phyloP scores from a whole-genome alignment of 2,888 invertebrate genomes.

The Metopia argyrocephala region DNA sequence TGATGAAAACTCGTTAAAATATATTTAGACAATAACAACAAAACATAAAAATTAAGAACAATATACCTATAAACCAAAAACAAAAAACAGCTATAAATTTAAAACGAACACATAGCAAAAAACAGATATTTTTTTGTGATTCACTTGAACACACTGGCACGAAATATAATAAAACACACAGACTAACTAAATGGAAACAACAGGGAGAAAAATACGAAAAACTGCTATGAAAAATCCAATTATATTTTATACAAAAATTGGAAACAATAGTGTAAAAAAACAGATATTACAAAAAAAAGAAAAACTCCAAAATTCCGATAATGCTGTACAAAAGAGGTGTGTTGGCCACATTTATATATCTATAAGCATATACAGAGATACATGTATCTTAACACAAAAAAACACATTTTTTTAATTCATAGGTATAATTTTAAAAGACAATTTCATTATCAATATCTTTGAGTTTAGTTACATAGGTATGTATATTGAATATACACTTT shows the following conservation, averaged over 20 bases:
- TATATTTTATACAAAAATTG: conserved; percentile 27
- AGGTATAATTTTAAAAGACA: too few relatives aligned
- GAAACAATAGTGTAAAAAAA: conserved; percentile 21
- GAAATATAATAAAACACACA: neutral
- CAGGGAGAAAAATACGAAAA: conserved; percentile 8
- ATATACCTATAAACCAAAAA: neutral
- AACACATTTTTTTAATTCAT: too few relatives aligned
- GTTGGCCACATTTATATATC: too few relatives aligned
- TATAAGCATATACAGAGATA: too few relatives aligned
- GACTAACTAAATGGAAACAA: neutral
- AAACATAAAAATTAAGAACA: neutral
- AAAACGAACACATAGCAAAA: conserved; percentile 31
- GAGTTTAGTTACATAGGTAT: conserved; percentile 6
- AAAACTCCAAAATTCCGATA: conserved; percentile 38
- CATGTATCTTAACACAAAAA: too few relatives aligned
- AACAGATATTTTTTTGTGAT: conserved; percentile 49
- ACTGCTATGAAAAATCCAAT: conserved; percentile 45
- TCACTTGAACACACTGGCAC: conserved; percentile 30
- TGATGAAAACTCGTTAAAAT: conserved; percentile 53
- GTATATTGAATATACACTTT: conserved; percentile 34
- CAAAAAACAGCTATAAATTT: conserved; percentile 36
- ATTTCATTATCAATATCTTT: neutral
- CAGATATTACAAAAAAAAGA: conserved; percentile 14
- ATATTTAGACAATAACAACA: conserved; percentile 30
- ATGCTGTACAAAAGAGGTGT: conserved; percentile 30